These are phyloP conservation scores for Liolophura sinensis DNA, from an alignment of 1,140 invertebrate species.

Conservation along the genomic window DNA sequence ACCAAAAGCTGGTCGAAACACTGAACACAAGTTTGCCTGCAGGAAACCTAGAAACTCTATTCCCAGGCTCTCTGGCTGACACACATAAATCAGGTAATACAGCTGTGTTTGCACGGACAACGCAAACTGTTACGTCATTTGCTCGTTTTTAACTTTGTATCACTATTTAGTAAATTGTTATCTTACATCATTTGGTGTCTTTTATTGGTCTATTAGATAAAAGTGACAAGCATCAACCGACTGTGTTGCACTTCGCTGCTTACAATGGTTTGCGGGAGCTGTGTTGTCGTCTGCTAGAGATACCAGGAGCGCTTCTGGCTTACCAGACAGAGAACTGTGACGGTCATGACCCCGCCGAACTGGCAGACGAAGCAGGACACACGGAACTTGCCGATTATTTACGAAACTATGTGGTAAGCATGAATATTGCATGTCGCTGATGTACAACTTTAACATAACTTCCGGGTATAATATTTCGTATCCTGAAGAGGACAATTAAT, in stretches of 20 bases:
- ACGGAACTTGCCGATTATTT: constrained; percentile 26
- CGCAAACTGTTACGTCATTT: neutral
- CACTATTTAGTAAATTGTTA: neutral
- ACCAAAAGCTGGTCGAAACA: constrained; percentile 16
- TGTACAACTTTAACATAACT: too few species aligned
- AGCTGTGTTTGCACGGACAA: neutral
- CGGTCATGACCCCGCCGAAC: constrained; percentile 78
- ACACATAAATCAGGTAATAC: neutral
- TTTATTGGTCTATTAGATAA: constrained; percentile 8
- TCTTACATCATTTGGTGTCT: neutral
- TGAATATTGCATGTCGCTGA: too few species aligned
- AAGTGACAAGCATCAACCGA: constrained; percentile 83
- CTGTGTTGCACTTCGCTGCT: constrained; percentile 84
- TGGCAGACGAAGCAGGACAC: constrained; percentile 20
- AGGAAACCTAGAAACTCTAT: constrained; percentile 11
- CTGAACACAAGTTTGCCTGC: constrained; percentile 17
- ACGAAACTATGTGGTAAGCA: constrained; percentile 28
- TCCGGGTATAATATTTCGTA: too few species aligned
- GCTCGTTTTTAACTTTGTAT: neutral
- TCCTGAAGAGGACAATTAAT: too few species aligned
- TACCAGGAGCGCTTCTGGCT: constrained; percentile 78
- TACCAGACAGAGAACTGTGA: constrained; percentile 77
- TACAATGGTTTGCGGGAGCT: constrained; percentile 82
- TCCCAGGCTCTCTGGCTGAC: constrained; percentile 2
- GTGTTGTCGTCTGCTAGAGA: constrained; percentile 79